Evolutionary conservation across 2,888 invertebrate species (phyloP), one percentile per base, ranked within the genome.

Genomic region (Linnaemya tessellans): DNA sequence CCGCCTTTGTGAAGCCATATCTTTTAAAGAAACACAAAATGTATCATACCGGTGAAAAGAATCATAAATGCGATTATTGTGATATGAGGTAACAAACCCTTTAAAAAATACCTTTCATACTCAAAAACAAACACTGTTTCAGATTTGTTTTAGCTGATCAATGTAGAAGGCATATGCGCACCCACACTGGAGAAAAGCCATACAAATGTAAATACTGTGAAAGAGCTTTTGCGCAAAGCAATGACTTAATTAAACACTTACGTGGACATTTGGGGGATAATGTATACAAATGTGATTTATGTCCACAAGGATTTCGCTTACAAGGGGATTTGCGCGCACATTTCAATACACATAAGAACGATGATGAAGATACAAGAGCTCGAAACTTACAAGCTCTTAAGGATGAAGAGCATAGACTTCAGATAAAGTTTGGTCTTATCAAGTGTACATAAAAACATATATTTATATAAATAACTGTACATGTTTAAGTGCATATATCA

Each of bases 21-120:
- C 94, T 94, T 1, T 90, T 95, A 46, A 95, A 94, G 89, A 94
- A 95, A 71, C 95, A 95, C 89, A 93, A 94, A 89, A 91, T 95
- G 58, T 95, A 95, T 56, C 95, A 95, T 88, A 94, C 94, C 0
- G 95, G 95, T 0, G 93, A 95, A 67, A 89, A 87, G 41, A 88
- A 88, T 13, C 87, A 88, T 65, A 88, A 89, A 71, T 89, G 89
- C 51, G 89, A 89, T 65, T 89, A 88, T 64, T 89, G 89, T 64
- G 88, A 89, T 71, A 89, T 89, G 89, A 88, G 89, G 89, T 88
- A 65, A 80, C 20, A 73, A 35, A 73, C 38, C 1, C 0, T 25
- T 22, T 11, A 20, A 60, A 51, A 46, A n/a, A 0, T 3, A 41
- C 15, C 4, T 41, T 11, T 35, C 22, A 70, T 54, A 8, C 18